Evolutionary conservation across 2,888 invertebrate genomes (phyloP), one percentile per base, ranked within the genome.

Genomic region (Tachina fera): DNA sequence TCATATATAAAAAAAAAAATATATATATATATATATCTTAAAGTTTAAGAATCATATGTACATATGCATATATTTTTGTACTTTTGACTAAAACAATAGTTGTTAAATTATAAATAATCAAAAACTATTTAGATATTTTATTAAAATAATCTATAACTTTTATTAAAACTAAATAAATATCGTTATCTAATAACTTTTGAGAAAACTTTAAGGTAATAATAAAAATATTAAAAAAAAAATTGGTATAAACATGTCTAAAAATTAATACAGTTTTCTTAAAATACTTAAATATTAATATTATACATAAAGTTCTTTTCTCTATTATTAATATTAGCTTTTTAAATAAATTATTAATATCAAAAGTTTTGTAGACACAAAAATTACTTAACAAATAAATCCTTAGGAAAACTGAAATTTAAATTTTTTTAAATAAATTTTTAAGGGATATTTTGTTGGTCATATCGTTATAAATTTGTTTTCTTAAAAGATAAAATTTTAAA

Each of bases 21-120:
- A 49, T 14, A 47, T 22, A 45, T 45, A 13, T 63, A 22, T 9
- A 45, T 56, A 14, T 41, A 72, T 31, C 56, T 53, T 70, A 49
- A 47, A 71, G 47, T 31, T 67, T 47, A 58, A 22, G 5, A 31
- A 77, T 16, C 0, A 31, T 31, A 31, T 31, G 31, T 31, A 63
- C 22, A 80, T 51, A 51, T 41, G 39, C 56, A 63, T 16, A 86
- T 86, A 86, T 86, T 86, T 86, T 86, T 86, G 76, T 86, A 86
- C 86, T 79, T 76, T 83, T 79, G 45, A 86, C 71, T 83, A 79
- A 86, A 67, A 70, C 0, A 31, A 39, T 0, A 41, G 47, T 75
- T 71, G 78, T 78, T 74, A 68, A 63, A n/a, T n/a, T n/a, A n/a
- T 4, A 41, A 56, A 56, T 71, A 56, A 60, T 14, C 4, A 58